phyloP scores from a whole-genome alignment of 2,888 invertebrate genomes.

The Leucania comma region DNA sequence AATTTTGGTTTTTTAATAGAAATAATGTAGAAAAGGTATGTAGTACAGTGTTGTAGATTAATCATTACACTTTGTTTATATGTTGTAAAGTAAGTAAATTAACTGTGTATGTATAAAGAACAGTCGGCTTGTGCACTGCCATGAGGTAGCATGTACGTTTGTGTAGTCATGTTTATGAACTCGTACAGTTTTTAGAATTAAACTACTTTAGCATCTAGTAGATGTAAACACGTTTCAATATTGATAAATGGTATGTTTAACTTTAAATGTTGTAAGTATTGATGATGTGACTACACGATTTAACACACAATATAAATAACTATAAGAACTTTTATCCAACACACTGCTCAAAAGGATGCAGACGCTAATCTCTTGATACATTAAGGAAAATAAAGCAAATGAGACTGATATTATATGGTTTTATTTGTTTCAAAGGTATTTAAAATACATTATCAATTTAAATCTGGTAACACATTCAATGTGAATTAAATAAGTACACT shows the following conservation, averaged over 20 bases:
- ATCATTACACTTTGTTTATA: constrained; percentile 42
- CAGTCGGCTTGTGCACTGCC: constrained; percentile 72
- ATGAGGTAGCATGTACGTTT: constrained; percentile 53
- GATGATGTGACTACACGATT: constrained; percentile 52
- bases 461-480: constrained; percentile 15
- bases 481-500: neutral
- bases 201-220: constrained; percentile 22
- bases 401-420: constrained; percentile 81
- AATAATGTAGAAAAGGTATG: constrained; percentile 22
- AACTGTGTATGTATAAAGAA: constrained; percentile 36
- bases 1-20: constrained; percentile 17
- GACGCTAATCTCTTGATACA: constrained; percentile 70
- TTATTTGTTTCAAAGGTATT: constrained; percentile 59
- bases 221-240: constrained; percentile 37
- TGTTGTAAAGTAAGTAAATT: constrained; percentile 37
- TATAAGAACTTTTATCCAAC: constrained; percentile 61
- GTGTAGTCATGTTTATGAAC: constrained; percentile 41
- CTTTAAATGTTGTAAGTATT: constrained; percentile 42
- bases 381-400: constrained; percentile 81
- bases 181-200: constrained; percentile 24
- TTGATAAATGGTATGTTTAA: constrained; percentile 13
- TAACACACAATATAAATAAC: constrained; percentile 40
- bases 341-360: constrained; percentile 78
- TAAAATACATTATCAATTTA: constrained; percentile 43
- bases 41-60: constrained; percentile 47